phyloP scores from a whole-genome alignment of 35 echinoderm and acorn worm species.

The Hemicentrotus pulcherrimus region DNA sequence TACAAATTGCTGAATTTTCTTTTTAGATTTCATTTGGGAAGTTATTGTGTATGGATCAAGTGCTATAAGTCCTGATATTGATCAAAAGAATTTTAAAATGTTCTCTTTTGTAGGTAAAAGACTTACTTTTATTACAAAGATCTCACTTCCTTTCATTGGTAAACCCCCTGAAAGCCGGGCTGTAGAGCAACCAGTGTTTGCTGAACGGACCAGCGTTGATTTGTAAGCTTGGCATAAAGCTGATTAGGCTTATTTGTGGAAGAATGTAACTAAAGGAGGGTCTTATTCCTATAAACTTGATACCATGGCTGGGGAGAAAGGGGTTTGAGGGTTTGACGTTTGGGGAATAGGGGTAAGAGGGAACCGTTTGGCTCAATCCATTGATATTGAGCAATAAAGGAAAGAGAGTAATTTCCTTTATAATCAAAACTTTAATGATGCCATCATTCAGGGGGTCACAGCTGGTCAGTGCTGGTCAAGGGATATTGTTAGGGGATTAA shows the following conservation, averaged over 20 bases:
- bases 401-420: constrained; percentile 19
- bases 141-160: not conserved
- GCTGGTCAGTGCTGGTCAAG: not conserved
- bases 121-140: not conserved
- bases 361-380: not conserved
- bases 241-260: not conserved
- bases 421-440: not conserved
- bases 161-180: not conserved
- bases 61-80: not conserved
- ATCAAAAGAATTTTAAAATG: not conserved
- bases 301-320: not conserved
- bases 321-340: not conserved
- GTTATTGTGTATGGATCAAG: not conserved
- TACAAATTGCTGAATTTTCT: not conserved
- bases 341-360: not conserved
- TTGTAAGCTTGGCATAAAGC: not conserved
- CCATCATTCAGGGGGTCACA: not conserved
- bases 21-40: not conserved
- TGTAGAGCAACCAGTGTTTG: constrained; percentile 10
- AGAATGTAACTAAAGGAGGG: not conserved
- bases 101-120: not conserved
- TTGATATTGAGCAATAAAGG: not conserved
- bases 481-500: constrained; percentile 10
- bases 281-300: not conserved
- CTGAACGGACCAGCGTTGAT: not conserved